Base-by-base conservation (phyloP, 2,888 invertebrate genomes). In the Ecliptopera silaceata region DNA sequence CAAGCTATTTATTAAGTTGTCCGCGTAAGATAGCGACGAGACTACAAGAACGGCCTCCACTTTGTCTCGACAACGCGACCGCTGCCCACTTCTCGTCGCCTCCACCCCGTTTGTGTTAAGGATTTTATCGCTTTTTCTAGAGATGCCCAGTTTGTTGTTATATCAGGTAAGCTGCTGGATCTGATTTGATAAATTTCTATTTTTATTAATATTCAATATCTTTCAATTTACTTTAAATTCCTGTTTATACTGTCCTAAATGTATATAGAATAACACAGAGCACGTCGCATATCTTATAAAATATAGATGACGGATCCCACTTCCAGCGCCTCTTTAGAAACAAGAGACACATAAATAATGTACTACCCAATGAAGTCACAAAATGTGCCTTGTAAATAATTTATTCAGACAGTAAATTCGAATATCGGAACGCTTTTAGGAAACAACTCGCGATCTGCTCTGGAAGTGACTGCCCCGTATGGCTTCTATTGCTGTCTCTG, bases 61-160 rank as follows among this genome's bases (percentile, higher is more conserved):
- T 82, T 86, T 87, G 85, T 84, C 82, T 83, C 84, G 71, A 68
- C 80, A 80, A 80, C 82, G 79, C 82, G 75, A 82, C 80, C 82
- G 77, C 80, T 79, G 81, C 77, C 84, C 84, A 84, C 84, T 84
- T 84, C 81, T 78, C 78, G 77, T 75, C 79, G 80, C 77, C 79
- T 79, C 78, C 77, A 70, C 71, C 72, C 79, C 77, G 82, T 84
- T 87, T 83, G 79, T 79, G 76, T 75, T 79, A 80, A 82, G 79
- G 80, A 82, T 86, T 86, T 84, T 82, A 84, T 83, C 80, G 79
- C 79, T 77, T 79, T 80, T 81, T 76, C 77, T 76, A 79, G 73
- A 70, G 77, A 70, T 74, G 71, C 63, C 70, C 64, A 62, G 65
- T 68, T 66, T 65, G 68, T 65, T 67, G 66, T 63, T 64, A 44